Percentiles rank a stretch among this genome's conserved stretches.
Evolutionary conservation across 1,140 invertebrate genomes (phyloP).

Genomic region (Leptonema lineaticorne): DNA sequence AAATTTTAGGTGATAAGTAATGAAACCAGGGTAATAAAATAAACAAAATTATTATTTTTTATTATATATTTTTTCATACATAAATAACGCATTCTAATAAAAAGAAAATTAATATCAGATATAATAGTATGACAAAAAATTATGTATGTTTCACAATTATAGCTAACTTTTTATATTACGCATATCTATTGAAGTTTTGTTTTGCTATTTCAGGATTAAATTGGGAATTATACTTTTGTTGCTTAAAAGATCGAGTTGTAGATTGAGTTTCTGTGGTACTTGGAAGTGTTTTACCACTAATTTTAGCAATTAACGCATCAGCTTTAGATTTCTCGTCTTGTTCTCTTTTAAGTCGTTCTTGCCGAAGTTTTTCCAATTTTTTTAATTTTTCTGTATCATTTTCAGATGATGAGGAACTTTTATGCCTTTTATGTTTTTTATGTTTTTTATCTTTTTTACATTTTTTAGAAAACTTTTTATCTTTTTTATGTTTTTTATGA

Average conservation of each 20-base stretch:
- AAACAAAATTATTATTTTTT: no score
- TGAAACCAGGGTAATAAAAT: no score
- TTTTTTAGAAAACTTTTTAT: slow-evolving; percentile 52
- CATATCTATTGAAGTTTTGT: slow-evolving; percentile 67
- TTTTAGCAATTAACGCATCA: slow-evolving; percentile 67
- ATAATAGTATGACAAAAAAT: no score
- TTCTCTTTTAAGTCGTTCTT: slow-evolving; percentile 79
- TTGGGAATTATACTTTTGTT: slow-evolving; percentile 88
- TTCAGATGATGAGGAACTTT: slow-evolving; percentile 43
- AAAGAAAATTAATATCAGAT: no score
- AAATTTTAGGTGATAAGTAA: no score
- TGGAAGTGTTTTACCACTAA: slow-evolving; percentile 54
- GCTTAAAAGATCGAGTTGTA: slow-evolving; percentile 42
- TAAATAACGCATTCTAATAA: no score
- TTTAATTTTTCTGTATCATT: slow-evolving; percentile 48
- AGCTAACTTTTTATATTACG: no score
- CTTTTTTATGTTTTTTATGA: slow-evolving; percentile 47
- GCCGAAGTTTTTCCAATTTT: slow-evolving; percentile 73
- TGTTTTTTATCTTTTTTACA: slow-evolving; percentile 50
- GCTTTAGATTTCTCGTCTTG: slow-evolving; percentile 70
- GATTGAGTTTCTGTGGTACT: neutral
- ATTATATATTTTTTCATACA: no score
- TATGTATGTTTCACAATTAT: no score
- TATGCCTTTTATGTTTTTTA: slow-evolving; percentile 42
- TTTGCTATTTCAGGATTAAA: slow-evolving; percentile 87